These are phyloP conservation scores for Microcebus lehilahytsara DNA, from an alignment of 2,113 vertebrate genomes.

Conservation along the genomic window DNA sequence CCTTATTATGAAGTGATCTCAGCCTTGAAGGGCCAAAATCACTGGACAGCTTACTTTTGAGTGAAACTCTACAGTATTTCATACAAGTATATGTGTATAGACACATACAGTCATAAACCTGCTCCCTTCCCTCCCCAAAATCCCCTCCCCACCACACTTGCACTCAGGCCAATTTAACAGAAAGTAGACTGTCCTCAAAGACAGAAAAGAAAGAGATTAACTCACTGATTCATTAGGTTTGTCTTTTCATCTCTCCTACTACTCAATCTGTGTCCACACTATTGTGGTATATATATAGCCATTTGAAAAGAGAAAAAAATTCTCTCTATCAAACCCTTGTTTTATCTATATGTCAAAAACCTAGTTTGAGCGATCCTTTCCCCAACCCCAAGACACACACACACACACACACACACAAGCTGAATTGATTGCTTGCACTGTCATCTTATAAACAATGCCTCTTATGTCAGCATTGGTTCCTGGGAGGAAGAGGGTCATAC, in stretches of 20 bases:
- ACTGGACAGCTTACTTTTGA: neutral
- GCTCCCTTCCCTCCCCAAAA: too few species aligned
- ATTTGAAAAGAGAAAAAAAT: neutral
- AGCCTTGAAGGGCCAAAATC: neutral
- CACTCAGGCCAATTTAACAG: neutral
- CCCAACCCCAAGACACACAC: neutral
- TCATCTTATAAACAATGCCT: constrained; percentile 22
- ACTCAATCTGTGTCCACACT: neutral
- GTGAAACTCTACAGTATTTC: constrained; percentile 27
- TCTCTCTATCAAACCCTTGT: neutral
- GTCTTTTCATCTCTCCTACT: constrained; percentile 37
- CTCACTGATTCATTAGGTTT: constrained; percentile 25
- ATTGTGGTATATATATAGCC: neutral
- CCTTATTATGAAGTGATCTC: constrained; percentile 1
- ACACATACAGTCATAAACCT: neutral
- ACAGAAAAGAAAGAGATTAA: neutral
- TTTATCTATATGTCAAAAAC: neutral
- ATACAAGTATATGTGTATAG: neutral
- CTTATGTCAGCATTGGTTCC: neutral
- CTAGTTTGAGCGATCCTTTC: neutral
- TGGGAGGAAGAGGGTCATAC: neutral
- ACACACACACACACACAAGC: too few species aligned
- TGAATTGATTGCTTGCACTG: neutral
- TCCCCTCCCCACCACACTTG: neutral
- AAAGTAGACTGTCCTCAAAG: constrained; percentile 31